phyloP scores from a whole-genome alignment of 2,888 invertebrate species.

The Diarsia brunnea region DNA sequence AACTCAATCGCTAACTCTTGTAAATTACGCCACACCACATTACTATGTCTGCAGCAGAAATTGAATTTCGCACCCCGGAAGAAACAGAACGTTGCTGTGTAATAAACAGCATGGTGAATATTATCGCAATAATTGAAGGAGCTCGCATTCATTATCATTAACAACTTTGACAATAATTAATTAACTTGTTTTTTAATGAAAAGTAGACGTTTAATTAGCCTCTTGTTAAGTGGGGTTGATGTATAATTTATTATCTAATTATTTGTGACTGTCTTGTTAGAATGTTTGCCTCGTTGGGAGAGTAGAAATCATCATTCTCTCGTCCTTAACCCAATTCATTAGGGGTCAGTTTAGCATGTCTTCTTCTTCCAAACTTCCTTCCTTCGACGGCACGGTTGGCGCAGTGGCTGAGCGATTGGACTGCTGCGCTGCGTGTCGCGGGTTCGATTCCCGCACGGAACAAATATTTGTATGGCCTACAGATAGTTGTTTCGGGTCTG shows the following conservation, averaged over 20 bases:
- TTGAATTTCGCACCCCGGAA: constrained; percentile 42
- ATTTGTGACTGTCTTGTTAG: constrained; percentile 2
- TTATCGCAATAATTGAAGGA: constrained; percentile 27
- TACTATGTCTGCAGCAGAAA: constrained; percentile 47
- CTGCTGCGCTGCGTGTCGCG: too few relatives aligned
- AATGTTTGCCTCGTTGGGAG: not conserved
- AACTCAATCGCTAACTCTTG: not conserved
- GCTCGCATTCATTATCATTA: constrained; percentile 20
- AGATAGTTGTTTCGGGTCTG: too few relatives aligned
- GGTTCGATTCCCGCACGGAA: too few relatives aligned
- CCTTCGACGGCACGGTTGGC: too few relatives aligned
- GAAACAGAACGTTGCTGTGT: constrained; percentile 31
- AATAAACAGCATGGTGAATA: constrained; percentile 23
- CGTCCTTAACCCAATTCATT: too few relatives aligned
- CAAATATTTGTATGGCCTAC: too few relatives aligned
- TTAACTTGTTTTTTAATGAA: not conserved
- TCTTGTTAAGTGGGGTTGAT: not conserved
- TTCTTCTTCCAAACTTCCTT: too few relatives aligned
- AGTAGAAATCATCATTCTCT: too few relatives aligned
- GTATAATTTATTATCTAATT: not conserved
- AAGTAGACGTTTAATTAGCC: not conserved
- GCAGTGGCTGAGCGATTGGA: too few relatives aligned
- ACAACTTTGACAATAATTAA: not conserved
- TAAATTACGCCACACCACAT: constrained; percentile 3
- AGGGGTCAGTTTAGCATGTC: too few relatives aligned